Base-by-base conservation (phyloP, 1,140 invertebrate genomes). In the Hormaphis cornu region DNA sequence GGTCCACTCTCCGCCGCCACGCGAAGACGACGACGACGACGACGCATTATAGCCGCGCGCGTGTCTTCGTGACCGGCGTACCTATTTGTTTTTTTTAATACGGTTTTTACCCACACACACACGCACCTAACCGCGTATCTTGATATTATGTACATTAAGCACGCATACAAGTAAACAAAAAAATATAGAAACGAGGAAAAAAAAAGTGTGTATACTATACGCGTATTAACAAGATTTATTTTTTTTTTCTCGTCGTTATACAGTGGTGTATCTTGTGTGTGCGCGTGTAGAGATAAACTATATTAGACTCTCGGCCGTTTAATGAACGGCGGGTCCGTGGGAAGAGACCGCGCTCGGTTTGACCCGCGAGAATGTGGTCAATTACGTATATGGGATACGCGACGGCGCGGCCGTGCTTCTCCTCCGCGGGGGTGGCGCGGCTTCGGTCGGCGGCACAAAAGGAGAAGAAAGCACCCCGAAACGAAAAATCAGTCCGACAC, bases 361-460 rank as follows among this genome's bases (percentile, higher is more conserved):
- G 61, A 66, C 44, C 61, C 61, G n/a, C 42, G 61, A 46, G 61
- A 66, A 66, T 66, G 61, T 66, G 61, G 61, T 66, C 61, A 66
- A 66, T 66, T 66, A 66, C 28, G 18, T 8, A n/a, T 12, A 8
- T 12, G 4, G n/a, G n/a, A n/a, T n/a, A n/a, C n/a, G n/a, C 54
- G 35, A 40, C 20, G 54, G 40, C 33, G 33, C 30, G 28, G n/a
- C 10, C 18, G 20, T 37, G 30, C 3, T 16, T 48, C 58, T 61
- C 37, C 58, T 22, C 16, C 37, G 16, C 26, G 61, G 28, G 1
- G 18, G 14, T 14, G 28, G 10, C n/a, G 2, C 24, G 16, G n/a
- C 16, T 24, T 10, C 18, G 8, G 16, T n/a, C 18, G 59, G 9
- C 28, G 12, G 33, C 24, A 48, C 44, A 46, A 46, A 66, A 12